A percentile compares a stretch with the other conserved stretches of the same genome.
These are phyloP conservation scores for Ruditapes philippinarum DNA, from an alignment of 1,140 invertebrate species.

Conservation along the genomic window DNA sequence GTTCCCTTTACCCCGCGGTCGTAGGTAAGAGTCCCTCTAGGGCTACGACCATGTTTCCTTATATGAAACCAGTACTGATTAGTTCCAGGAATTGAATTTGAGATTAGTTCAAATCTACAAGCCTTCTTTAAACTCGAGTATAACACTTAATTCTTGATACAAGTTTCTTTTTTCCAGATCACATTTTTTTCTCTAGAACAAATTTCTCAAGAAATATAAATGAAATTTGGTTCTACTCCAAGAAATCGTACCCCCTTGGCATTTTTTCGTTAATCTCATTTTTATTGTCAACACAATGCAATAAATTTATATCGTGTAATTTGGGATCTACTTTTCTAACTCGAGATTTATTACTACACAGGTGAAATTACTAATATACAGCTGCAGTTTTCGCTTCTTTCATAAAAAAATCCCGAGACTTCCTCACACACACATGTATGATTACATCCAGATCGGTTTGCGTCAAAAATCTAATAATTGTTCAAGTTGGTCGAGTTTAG, in stretches of 20 bases:
- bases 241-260: background rate
- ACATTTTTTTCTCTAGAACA: background rate
- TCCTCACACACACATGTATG: background rate
- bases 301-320: background rate
- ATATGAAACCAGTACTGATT: no score
- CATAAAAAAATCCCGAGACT: background rate
- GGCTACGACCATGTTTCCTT: no score
- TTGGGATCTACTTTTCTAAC: background rate
- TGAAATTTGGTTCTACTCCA: background rate
- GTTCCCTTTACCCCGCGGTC: no score
- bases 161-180: background rate
- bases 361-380: constrained; percentile 3
- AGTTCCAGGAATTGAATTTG: no score
- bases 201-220: no score
- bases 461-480: no score
- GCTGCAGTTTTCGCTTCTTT: background rate
- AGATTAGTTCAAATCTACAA: no score
- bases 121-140: no score
- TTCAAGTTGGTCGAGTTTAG: no score
- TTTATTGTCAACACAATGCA: constrained; percentile 11
- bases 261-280: background rate
- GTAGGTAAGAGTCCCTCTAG: no score
- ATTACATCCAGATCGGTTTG: no score
- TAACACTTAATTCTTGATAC: no score
- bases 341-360: background rate